Conservation (phyloP, 2,888 invertebrate species). For the Pelosia muscerda region DNA sequence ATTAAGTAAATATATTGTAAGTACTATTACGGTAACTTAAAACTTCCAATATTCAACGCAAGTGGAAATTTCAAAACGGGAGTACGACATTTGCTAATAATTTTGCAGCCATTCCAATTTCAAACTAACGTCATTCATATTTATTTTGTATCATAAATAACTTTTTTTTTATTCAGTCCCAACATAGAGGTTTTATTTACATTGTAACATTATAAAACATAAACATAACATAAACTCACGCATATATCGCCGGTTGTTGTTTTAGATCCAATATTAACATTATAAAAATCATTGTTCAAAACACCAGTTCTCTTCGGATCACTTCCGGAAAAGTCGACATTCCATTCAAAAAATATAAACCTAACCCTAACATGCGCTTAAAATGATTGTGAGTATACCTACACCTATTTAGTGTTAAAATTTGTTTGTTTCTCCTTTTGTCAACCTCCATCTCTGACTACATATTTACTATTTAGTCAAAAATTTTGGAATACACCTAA, state of each 20-base stretch:
- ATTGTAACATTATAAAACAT: too few species aligned
- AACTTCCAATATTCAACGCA: constrained; percentile 38
- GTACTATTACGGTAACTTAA: constrained; percentile 24
- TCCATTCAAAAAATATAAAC: too few species aligned
- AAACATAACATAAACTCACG: too few species aligned
- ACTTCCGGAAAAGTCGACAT: too few species aligned
- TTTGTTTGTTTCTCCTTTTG: not conserved
- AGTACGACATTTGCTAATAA: constrained; percentile 54
- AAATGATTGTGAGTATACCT: too few species aligned
- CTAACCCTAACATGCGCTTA: too few species aligned
- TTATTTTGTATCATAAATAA: not conserved
- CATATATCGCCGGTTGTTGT: too few species aligned
- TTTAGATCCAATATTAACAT: too few species aligned
- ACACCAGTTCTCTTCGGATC: too few species aligned
- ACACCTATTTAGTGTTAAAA: not conserved
- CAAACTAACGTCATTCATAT: constrained; percentile 47
- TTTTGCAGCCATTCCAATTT: constrained; percentile 65
- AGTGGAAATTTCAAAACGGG: constrained; percentile 40
- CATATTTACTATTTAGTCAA: constrained; percentile 5
- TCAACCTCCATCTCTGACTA: not conserved
- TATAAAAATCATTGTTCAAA: too few species aligned
- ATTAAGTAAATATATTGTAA: not conserved
- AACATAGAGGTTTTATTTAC: constrained; percentile 6
- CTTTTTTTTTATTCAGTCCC: not conserved
- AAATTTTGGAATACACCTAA: too few species aligned